Evolutionary conservation across 2,797 vertebrate genomes (phyloP).

Genomic region (Mormyrus hasselquistii): DNA sequence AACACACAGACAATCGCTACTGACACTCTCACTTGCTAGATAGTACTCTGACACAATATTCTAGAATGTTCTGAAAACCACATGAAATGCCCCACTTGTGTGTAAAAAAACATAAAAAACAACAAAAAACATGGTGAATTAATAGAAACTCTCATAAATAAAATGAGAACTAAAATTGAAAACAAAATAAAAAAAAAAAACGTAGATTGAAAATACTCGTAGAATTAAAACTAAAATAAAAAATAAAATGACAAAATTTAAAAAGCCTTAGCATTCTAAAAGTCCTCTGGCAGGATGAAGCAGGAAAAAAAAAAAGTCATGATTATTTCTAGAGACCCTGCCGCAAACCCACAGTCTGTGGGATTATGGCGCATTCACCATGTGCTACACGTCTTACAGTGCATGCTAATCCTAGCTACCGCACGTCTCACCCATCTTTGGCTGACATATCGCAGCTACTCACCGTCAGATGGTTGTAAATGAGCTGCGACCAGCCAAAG

Average conservation of each 20-base stretch:
- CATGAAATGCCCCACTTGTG: not conserved
- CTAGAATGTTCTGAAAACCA: not conserved
- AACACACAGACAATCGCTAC: not conserved
- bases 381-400: not conserved
- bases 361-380: not conserved
- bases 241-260: not conserved
- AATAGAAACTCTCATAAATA: not conserved
- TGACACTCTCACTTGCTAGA: not conserved
- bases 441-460: conserved; percentile 41
- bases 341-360: not conserved
- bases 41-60: not conserved
- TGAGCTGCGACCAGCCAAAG: conserved; percentile 96
- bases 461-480: conserved; percentile 98
- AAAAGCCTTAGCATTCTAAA: not conserved
- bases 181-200: not conserved
- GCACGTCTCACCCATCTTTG: not conserved
- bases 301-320: not conserved
- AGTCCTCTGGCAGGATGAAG: not conserved
- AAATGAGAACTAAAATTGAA: not conserved
- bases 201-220: not conserved
- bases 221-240: not conserved
- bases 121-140: not conserved
- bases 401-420: not conserved
- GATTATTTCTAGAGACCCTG: not conserved
- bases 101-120: not conserved